Base-by-base conservation (phyloP, 2,888 invertebrate genomes). In the Melanchra persicariae region DNA sequence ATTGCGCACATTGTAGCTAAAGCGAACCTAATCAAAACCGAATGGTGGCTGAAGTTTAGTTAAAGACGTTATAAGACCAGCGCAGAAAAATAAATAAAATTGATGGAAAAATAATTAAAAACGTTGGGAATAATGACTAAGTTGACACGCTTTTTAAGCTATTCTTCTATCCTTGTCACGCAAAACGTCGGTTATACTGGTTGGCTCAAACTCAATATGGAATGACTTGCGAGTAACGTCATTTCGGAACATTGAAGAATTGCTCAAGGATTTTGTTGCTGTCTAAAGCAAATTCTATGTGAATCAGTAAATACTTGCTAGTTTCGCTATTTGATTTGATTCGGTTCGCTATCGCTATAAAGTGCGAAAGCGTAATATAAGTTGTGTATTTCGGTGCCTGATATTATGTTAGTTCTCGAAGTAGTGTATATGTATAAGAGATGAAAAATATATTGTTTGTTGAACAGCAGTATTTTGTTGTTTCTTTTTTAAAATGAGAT, bases 381-480 rank as follows among this genome's bases (percentile, higher is more conserved):
- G 74, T 75, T 82, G 83, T 79, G 76, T 85, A 74, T 79, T 77
- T 82, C 37, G 77, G 83, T 83, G 83, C 83, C 83, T 83, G 73
- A 77, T 81, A 75, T 67, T 69, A 59, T 61, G 57, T 81, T 74
- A 77, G 59, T 82, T 79, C 69, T 74, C 76, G 47, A 72, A 55
- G 79, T 82, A 86, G 76, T 79, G 54, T 70, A 74, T 71, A 67
- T 69, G 51, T 61, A 17, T 82, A 83, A 83, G 74, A 70, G 67
- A 78, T 70, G 67, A 43, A 70, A 79, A 76, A 67, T 84, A 81
- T 85, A 75, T 77, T 82, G 74, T 77, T 82, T 79, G 83, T 86
- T 83, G 81, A 82, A 82, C 49, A 83, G 64, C 70, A 77, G 75
- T 77, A 66, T 40, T 63, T 61, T 63, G 60, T 80, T 15, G 43